phyloP scores from a whole-genome alignment of 2,113 vertebrate genomes.

The Trichechus manatus region DNA sequence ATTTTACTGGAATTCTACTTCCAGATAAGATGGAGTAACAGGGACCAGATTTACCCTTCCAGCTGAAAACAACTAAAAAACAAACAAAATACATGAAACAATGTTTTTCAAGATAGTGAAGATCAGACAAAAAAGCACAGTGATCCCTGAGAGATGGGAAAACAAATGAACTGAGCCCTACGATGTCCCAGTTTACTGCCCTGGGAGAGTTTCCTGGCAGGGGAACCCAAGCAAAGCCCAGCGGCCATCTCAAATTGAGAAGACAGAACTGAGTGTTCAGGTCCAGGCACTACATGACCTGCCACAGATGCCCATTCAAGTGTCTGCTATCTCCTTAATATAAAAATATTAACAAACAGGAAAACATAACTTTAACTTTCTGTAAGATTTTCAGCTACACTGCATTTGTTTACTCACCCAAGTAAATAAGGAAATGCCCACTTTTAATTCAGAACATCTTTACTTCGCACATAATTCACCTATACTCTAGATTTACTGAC shows the following conservation, averaged over 20 bases:
- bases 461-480: not conserved
- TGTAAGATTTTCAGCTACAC: not conserved
- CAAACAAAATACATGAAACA: not conserved
- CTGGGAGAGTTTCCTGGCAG: not conserved
- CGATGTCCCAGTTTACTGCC: not conserved
- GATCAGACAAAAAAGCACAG: not conserved
- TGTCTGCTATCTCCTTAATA: not conserved
- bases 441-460: conserved; percentile 55
- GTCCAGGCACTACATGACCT: not conserved
- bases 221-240: not conserved
- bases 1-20: not conserved
- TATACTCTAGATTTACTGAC: not conserved
- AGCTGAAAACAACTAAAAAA: not conserved
- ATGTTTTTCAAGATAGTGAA: not conserved
- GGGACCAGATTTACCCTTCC: not conserved
- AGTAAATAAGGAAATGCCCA: conserved; percentile 40
- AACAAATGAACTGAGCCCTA: not conserved
- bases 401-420: not conserved
- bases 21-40: not conserved
- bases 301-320: not conserved
- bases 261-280: not conserved
- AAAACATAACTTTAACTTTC: conserved; percentile 17
- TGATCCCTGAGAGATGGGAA: not conserved
- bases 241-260: not conserved
- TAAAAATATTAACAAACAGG: not conserved